A percentile compares a stretch with the other conserved stretches of the same genome.
Conservation (phyloP, 2,888 invertebrate species). For the Troides oblongomaculatus region DNA sequence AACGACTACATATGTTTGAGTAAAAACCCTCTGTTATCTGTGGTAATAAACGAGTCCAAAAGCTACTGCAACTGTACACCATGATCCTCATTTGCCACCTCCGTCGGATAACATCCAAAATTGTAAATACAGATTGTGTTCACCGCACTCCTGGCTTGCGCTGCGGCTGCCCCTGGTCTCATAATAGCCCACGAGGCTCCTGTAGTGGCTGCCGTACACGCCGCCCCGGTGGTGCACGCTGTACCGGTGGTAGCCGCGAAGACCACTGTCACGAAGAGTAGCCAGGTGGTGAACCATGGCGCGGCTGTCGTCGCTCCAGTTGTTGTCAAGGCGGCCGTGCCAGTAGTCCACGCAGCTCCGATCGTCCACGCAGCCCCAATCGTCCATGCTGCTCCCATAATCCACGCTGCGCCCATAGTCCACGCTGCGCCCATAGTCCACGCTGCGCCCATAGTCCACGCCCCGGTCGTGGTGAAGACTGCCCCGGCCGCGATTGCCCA, state of each 20-base stretch:
- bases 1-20: too few species aligned
- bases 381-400: conserved; percentile 47
- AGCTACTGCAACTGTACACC: too few species aligned
- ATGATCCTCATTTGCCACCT: too few species aligned
- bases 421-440: conserved; percentile 40
- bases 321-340: conserved; percentile 38
- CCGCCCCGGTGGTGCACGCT: conserved; percentile 59
- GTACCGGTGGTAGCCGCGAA: conserved; percentile 54
- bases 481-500: conserved; percentile 62
- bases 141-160: conserved; percentile 73
- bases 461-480: conserved; percentile 63
- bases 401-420: conserved; percentile 36
- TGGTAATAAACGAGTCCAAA: too few species aligned
- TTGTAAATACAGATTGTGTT: conserved; percentile 63
- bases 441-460: conserved; percentile 39
- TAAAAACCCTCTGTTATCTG: too few species aligned
- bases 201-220: conserved; percentile 59
- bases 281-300: conserved; percentile 72
- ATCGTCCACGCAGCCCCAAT: conserved; percentile 42
- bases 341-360: conserved; percentile 39
- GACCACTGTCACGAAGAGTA: conserved; percentile 72
- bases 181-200: conserved; percentile 60
- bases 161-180: conserved; percentile 69
- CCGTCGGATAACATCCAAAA: too few species aligned
- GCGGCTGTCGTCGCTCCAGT: conserved; percentile 53